phyloP scores from a whole-genome alignment of 2,888 invertebrate genomes.

The Dysmachus trigonus region DNA sequence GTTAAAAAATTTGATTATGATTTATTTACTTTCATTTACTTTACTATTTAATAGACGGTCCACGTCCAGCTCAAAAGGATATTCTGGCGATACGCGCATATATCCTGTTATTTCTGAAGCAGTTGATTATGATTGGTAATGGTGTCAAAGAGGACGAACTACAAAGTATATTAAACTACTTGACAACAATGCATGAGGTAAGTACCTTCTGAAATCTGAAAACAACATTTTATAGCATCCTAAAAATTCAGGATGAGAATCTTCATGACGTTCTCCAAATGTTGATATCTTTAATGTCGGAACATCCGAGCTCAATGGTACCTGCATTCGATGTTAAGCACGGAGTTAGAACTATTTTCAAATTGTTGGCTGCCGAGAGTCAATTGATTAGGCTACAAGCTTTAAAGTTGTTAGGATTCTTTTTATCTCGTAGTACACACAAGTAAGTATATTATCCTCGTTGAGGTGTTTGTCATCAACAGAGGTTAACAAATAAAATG shows the following conservation, averaged over 20 bases:
- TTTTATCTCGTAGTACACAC: conserved; percentile 96
- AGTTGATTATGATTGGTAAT: conserved; percentile 95
- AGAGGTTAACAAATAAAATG: not conserved
- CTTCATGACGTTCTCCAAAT: conserved; percentile 97
- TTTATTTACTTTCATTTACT: not conserved
- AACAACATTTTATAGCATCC: not conserved
- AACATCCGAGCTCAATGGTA: conserved; percentile 98
- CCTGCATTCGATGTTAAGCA: conserved; percentile 98
- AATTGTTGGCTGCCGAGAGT: conserved; percentile 93
- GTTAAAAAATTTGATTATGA: too few relatives aligned
- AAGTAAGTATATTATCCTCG: conserved; percentile 74
- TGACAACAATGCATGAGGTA: conserved; percentile 97
- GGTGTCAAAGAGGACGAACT: conserved; percentile 98
- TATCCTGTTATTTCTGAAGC: conserved; percentile 94
- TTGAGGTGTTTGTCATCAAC: not conserved
- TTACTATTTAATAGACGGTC: conserved; percentile 76
- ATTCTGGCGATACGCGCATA: conserved; percentile 93
- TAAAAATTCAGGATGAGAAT: conserved; percentile 82
- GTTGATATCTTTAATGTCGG: conserved; percentile 96
- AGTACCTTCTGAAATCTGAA: conserved; percentile 51
- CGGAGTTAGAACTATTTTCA: conserved; percentile 96
- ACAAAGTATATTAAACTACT: conserved; percentile 96
- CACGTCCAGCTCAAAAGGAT: conserved; percentile 92
- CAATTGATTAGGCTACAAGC: conserved; percentile 96
- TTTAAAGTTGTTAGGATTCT: conserved; percentile 95